These are phyloP conservation scores for Platynereis dumerilii DNA, from an alignment of 2,888 invertebrate genomes.

Conservation along the genomic window DNA sequence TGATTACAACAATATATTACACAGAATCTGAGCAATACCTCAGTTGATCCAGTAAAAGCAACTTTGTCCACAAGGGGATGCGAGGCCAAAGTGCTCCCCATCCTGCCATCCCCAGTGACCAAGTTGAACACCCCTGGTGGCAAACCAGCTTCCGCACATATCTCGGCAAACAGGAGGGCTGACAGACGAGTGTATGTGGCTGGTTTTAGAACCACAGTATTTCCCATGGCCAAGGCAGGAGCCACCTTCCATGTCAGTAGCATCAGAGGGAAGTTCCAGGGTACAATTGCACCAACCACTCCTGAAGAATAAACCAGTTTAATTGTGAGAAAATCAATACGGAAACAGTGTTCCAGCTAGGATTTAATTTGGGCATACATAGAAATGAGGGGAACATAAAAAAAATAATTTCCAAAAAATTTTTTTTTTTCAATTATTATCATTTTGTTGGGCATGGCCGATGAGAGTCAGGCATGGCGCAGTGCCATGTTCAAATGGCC, in stretches of 20 bases:
- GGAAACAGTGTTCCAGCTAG: too few relatives aligned
- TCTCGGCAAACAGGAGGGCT: constrained; percentile 64
- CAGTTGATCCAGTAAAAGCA: constrained; percentile 62
- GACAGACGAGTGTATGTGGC: constrained; percentile 63
- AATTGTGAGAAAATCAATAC: background rate
- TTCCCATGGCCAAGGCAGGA: constrained; percentile 67
- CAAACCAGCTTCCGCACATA: constrained; percentile 66
- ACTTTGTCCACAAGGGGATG: constrained; percentile 63
- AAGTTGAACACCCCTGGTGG: constrained; percentile 66
- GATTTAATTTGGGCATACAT: too few relatives aligned
- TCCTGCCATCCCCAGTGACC: constrained; percentile 59
- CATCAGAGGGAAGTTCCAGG: constrained; percentile 65
- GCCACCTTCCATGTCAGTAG: constrained; percentile 65
- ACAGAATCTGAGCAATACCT: too few relatives aligned
- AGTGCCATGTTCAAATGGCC: too few relatives aligned
- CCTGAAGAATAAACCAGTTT: too few relatives aligned
- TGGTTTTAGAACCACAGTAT: constrained; percentile 65
- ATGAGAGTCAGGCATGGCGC: too few relatives aligned
- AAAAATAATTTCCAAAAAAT: background rate
- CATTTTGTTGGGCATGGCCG: too few relatives aligned
- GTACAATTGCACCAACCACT: constrained; percentile 64
- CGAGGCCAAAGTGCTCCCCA: constrained; percentile 57
- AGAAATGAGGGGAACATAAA: background rate
- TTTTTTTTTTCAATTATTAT: too few relatives aligned
- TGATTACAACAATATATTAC: too few relatives aligned